These are phyloP conservation scores for Morus bassanus DNA, from an alignment of 2,797 vertebrate genomes.

Conservation along the genomic window DNA sequence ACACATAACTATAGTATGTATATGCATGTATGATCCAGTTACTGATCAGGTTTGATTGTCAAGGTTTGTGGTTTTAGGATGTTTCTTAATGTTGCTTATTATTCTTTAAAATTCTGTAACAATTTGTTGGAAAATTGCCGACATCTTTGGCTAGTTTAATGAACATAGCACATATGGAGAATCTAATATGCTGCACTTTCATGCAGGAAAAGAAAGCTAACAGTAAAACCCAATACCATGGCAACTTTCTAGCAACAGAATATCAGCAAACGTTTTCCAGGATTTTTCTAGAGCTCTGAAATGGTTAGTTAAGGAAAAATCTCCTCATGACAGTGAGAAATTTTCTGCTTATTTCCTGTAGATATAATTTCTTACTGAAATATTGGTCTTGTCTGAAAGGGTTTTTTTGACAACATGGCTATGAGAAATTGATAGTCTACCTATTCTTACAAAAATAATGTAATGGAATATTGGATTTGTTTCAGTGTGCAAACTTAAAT, in stretches of 20 bases:
- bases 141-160: not conserved
- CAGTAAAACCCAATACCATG: not conserved
- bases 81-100: not conserved
- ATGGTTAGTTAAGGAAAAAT: not conserved
- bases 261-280: not conserved
- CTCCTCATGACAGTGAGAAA: not conserved
- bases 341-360: not conserved
- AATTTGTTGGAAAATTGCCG: not conserved
- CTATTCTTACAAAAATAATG: not conserved
- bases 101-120: not conserved
- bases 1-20: not conserved
- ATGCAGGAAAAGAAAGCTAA: not conserved
- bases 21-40: not conserved
- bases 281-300: not conserved
- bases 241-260: slow-evolving; percentile 4
- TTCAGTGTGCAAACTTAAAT: not conserved
- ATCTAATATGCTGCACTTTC: not conserved
- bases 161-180: not conserved
- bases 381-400: not conserved
- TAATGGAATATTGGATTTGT: not conserved
- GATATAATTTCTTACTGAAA: not conserved
- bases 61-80: not conserved
- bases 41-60: not conserved
- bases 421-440: not conserved
- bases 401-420: not conserved